Percentiles rank a stretch among this genome's conserved stretches.
phyloP scores from a whole-genome alignment of 2,797 vertebrate species.

The Sphenopsis melanotis region DNA sequence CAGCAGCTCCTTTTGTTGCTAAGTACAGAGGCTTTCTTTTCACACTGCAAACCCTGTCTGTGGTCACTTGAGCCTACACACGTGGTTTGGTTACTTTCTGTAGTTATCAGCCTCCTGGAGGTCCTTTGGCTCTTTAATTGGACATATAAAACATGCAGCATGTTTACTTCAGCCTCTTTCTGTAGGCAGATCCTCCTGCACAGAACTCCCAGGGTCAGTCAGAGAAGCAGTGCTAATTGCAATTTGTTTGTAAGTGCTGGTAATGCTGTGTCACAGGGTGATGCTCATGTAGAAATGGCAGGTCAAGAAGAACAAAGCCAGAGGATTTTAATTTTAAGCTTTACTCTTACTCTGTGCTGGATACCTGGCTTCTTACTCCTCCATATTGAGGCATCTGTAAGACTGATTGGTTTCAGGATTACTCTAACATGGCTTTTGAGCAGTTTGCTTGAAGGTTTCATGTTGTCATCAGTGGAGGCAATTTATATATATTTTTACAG shows the following conservation, averaged over 20 bases:
- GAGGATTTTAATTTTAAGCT: not conserved
- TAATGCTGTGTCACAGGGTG: not conserved
- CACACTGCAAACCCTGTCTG: not conserved
- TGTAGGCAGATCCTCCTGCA: not conserved
- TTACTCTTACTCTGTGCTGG: not conserved
- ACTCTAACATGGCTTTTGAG: not conserved
- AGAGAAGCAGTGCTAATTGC: not conserved
- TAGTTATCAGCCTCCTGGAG: not conserved
- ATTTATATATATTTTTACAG: not conserved
- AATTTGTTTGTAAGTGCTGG: not conserved
- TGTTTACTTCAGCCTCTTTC: not conserved
- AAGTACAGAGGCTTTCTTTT: not conserved
- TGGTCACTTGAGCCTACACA: not conserved
- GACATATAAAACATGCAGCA: not conserved
- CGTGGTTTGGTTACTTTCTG: not conserved
- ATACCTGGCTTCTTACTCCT: not conserved
- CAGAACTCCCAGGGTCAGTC: not conserved
- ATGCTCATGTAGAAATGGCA: not conserved
- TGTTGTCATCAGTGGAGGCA: not conserved
- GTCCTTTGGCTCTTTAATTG: not conserved
- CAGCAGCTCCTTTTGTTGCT: not conserved
- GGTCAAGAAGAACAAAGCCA: not conserved
- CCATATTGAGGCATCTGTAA: not conserved
- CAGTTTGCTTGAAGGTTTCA: not conserved
- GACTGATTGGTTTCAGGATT: not conserved